Percentiles rank a stretch among this genome's conserved stretches.
phyloP scores from a whole-genome alignment of 2,113 vertebrate species.

The Sturnus vulgaris region DNA sequence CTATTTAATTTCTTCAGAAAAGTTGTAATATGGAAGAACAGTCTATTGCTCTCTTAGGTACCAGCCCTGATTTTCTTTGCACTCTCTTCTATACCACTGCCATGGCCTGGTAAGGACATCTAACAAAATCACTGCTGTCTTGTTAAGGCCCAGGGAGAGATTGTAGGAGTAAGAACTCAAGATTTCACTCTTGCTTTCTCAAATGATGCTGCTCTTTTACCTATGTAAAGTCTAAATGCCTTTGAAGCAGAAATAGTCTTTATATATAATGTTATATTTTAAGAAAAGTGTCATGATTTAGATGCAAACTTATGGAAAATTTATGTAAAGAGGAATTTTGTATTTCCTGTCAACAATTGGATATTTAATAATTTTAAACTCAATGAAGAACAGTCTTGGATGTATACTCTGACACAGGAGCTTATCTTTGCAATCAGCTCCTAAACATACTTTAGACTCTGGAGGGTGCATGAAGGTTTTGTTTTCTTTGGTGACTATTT shows the following conservation, averaged over 20 bases:
- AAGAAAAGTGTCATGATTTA: background rate
- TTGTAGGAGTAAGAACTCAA: background rate
- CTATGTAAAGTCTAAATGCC: background rate
- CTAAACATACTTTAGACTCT: background rate
- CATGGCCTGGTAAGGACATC: background rate
- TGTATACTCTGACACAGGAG: background rate
- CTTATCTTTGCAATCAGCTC: background rate
- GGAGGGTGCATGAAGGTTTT: background rate
- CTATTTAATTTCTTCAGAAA: background rate
- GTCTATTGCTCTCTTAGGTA: background rate
- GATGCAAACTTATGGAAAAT: background rate
- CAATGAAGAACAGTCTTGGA: background rate
- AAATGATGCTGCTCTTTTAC: background rate
- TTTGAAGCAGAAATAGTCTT: background rate
- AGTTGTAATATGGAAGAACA: background rate
- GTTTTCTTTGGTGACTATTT: background rate
- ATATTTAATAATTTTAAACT: background rate
- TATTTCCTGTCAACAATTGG: background rate
- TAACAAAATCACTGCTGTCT: background rate
- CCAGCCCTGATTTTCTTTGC: background rate
- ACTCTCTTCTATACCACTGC: background rate
- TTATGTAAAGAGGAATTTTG: background rate
- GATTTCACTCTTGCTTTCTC: background rate
- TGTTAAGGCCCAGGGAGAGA: background rate
- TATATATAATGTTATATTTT: background rate